Base-by-base conservation (phyloP, 2,888 invertebrate genomes). In the Oscheius sp. region DNA sequence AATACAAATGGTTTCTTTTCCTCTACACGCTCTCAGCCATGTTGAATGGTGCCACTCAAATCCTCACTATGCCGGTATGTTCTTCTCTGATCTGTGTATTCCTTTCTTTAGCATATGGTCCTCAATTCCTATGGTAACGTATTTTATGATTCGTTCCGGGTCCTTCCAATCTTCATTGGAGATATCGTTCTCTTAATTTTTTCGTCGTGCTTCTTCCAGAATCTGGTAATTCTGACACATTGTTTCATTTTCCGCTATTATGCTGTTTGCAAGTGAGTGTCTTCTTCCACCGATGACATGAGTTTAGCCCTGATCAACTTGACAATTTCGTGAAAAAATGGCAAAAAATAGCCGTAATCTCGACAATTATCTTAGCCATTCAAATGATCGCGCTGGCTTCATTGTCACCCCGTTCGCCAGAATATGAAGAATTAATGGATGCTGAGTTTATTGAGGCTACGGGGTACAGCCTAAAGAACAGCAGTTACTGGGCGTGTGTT, bases 1-100 rank as follows among this genome's bases (percentile, higher is more conserved):
- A 61, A 41, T 61, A 43, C 21, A 18, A 23, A n/a, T 61, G 23
- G 18, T 43, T 61, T n/a, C 61, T 61, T 23, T 61, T 61, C 21
- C 21, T 43, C 18, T 43, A 61, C 5, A 43, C 43, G 1, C 18
- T 43, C n/a, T 43, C 21, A 2, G 61, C 43, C 7, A 21, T 29
- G n/a, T 5, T 61, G 21, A 41, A 41, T 35, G 41, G 35, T 21
- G 13, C 41, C 9, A n/a, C 18, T 41, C 61, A 61, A 29, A 35
- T 61, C 16, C 41, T 61, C 7, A 43, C 35, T 5, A 18, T 21
- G 16, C 29, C 29, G 21, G 61, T 61, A 29, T 35, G 61, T 61
- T 49, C 3, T 3, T 3, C 13, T 7, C 16, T 18, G 35, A 35
- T 25, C 0, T 35, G 27, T 59, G 7, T 27, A 29, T 25, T 13